A percentile compares a stretch with the other conserved stretches of the same genome.
These are phyloP conservation scores for Piaya cayana DNA, from an alignment of 2,113 vertebrate genomes.

Conservation along the genomic window DNA sequence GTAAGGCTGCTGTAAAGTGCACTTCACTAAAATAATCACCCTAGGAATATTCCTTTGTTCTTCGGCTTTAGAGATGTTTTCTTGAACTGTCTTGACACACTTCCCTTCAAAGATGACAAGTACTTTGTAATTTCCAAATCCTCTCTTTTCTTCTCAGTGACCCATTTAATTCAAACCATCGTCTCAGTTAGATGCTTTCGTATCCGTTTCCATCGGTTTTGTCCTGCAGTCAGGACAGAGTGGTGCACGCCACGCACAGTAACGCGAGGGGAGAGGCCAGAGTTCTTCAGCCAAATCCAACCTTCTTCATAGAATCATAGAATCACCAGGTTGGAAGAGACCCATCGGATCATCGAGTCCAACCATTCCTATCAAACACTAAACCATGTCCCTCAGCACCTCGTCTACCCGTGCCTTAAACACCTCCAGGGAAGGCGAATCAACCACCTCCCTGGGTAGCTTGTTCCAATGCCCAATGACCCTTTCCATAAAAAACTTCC, in stretches of 20 bases:
- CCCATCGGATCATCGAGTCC: too few relatives aligned
- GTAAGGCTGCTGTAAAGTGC: neutral
- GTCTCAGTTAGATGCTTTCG: neutral
- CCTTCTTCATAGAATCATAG: too few relatives aligned
- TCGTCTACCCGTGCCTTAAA: too few relatives aligned
- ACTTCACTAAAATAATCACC: neutral
- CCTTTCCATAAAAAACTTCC: too few relatives aligned
- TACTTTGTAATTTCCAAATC: neutral
- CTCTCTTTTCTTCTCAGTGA: neutral
- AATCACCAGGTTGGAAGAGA: too few relatives aligned
- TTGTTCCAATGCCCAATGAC: too few relatives aligned
- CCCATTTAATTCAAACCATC: neutral
- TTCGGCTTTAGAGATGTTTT: neutral
- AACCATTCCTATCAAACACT: too few relatives aligned
- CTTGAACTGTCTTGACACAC: neutral
- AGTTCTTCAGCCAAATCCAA: neutral
- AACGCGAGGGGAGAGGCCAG: neutral
- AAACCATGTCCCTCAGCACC: too few relatives aligned
- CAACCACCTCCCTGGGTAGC: too few relatives aligned
- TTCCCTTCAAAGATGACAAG: neutral
- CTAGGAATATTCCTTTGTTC: neutral
- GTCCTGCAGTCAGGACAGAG: neutral
- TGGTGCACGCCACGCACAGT: too few relatives aligned
- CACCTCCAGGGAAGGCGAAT: too few relatives aligned
- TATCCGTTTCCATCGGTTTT: neutral